Evolutionary conservation across 2,113 vertebrate species (phyloP).

Genomic region (Mobula birostris): DNA sequence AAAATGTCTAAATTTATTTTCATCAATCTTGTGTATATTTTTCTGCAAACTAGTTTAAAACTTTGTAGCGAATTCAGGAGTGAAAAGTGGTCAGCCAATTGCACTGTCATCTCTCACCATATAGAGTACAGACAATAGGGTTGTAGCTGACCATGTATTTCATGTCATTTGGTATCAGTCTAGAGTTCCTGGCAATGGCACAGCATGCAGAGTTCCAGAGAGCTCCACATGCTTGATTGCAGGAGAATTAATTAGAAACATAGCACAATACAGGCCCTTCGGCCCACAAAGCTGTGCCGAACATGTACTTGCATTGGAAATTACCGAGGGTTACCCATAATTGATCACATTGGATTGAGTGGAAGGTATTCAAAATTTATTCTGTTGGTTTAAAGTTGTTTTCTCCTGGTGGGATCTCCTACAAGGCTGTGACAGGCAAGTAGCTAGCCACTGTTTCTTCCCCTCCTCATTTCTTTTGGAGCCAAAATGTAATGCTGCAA

Average conservation of each 20-base stretch:
- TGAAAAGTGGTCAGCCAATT: neutral
- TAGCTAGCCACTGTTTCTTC: neutral
- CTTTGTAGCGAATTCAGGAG: neutral
- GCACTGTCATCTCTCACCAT: neutral
- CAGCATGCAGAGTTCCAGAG: neutral
- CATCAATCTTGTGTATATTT: neutral
- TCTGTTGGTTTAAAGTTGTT: neutral
- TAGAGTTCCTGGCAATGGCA: neutral
- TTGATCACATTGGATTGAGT: neutral
- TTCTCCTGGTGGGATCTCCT: neutral
- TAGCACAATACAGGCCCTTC: no score
- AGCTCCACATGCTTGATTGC: neutral
- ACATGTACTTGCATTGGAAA: no score
- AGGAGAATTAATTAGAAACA: neutral
- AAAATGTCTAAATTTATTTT: neutral
- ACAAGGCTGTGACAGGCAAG: neutral
- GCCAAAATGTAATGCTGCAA: neutral
- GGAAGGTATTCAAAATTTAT: neutral
- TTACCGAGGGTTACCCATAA: neutral
- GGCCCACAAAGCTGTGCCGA: no score
- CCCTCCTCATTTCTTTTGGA: neutral
- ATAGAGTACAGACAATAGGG: neutral
- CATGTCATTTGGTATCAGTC: neutral
- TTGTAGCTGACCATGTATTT: neutral
- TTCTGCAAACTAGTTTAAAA: neutral